Evolutionary conservation across 2,797 vertebrate species (phyloP), one percentile per base, ranked within the genome.

Genomic region (Cryptoblepharus egeriae): DNA sequence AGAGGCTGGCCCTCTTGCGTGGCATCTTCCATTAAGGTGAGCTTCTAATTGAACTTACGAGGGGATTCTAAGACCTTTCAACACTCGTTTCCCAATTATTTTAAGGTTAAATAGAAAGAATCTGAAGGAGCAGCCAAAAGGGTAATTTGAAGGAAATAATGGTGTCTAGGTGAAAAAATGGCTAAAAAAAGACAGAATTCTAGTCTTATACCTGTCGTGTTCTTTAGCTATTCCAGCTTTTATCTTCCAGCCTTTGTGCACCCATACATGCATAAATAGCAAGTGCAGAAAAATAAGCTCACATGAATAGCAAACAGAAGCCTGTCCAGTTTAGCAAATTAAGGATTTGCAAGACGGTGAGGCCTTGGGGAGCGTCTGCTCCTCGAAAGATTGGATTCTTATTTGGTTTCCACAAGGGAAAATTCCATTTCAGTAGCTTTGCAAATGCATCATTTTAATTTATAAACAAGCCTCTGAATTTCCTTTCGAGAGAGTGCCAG

Each of bases 311-410:
- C 42, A 57, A 90, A 65, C 2, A 72, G 60, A 75, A 86, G 4
- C 79, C 81, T 78, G 15, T 72, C 81, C 80, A 64, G 11, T 57
- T 88, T 63, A 87, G 57, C 55, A 85, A 88, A 55, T 58, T n/a
- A 73, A 84, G 75, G 70, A 78, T 85, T 88, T 88, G 65, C 67
- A 91, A 89, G 64, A 85, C 80, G n/a, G 39, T 83, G 71, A 64
- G 42, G 32, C 28, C 85, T 85, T 61, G 42, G 77, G 60, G 85
- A 89, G 16, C 35, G 57, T 84, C 79, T 87, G 61, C 28, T 85
- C 57, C 79, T 84, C 3, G 0, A 26, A 84, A 91, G 78, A 90
- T 88, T 89, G 89, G 37, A 90, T 92, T 79, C 79, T 91, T n/a
- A 88, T 82, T 58, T 57, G 60, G 80, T 84, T 60, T 16, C 83